A percentile compares a stretch with the other conserved stretches of the same genome.
Evolutionary conservation across 2,888 invertebrate species (phyloP).

Genomic region (Hetaerina titia): DNA sequence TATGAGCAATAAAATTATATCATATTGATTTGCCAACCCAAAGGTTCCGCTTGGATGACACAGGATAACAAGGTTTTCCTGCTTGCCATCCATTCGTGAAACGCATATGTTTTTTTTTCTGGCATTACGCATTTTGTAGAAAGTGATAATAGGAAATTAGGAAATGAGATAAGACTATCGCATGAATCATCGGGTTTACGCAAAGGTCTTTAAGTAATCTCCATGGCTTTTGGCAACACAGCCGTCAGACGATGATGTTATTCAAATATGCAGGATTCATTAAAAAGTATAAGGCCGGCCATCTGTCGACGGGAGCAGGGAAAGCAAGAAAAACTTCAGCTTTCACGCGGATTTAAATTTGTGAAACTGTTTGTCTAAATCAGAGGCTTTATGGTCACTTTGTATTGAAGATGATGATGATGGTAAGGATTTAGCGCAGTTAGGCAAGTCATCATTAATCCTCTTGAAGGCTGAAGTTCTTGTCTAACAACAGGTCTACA

Average conservation of each 20-base stretch:
- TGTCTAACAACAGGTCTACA: not conserved
- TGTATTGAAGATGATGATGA: not conserved
- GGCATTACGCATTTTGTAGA: not conserved
- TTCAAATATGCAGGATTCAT: constrained; percentile 27
- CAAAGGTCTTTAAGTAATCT: not conserved
- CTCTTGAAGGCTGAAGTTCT: not conserved
- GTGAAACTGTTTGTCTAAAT: constrained; percentile 18
- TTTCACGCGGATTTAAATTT: not conserved
- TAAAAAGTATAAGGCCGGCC: not conserved
- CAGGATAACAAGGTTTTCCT: not conserved
- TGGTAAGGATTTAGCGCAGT: not conserved
- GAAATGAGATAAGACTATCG: not conserved
- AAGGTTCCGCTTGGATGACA: not conserved
- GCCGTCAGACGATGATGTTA: not conserved
- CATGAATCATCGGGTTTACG: not conserved
- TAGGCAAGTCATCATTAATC: not conserved
- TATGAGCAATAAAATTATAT: not conserved
- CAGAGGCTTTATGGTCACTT: not conserved
- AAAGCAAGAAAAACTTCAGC: not conserved
- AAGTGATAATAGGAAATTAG: not conserved
- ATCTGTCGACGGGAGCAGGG: constrained; percentile 5
- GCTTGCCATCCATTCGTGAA: not conserved
- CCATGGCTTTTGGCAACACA: not conserved
- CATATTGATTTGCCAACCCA: not conserved
- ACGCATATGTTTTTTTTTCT: not conserved